Evolutionary conservation across 2,797 vertebrate genomes (phyloP), one percentile per base, ranked within the genome.

Genomic region (Oophaga sylvatica): DNA sequence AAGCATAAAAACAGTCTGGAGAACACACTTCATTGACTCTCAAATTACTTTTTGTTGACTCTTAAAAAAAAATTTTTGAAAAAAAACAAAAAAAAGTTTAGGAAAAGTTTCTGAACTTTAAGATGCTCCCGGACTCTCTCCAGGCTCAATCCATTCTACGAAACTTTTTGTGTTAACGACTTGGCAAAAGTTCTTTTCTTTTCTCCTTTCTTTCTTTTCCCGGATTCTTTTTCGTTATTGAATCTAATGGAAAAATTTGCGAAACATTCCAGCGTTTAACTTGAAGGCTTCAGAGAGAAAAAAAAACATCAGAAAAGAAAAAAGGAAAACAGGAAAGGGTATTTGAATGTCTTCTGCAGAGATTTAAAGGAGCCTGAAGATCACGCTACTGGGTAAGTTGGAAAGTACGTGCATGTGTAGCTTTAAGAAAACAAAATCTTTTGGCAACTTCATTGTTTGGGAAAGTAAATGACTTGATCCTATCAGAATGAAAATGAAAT

Each of bases 211-310:
- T 22, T 31, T 77, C 7, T 84, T 41, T 82, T 86, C 71, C 80
- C 60, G 84, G 70, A 81, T 63, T 26, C 48, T 57, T 41, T 81
- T 41, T 81, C 26, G 19, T 63, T 76, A 62, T 82, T 82, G 79
- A 89, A 83, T 63, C 84, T 62, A 83, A 83, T 86, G 88, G 88
- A 89, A 89, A 86, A 89, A 19, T 79, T 82, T 86, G 84, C 78
- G 65, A 83, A 79, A 73, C 84, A 79, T 89, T 89, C 84, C 84
- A 83, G 35, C 68, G 3, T 78, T 77, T 75, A 62, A 26, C 65
- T 80, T 35, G 56, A 56, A 60, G 77, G 76, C 48, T 53, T 89
- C 70, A 45, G 17, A 53, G 20, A 53, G 20, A 53, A 62, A 65
- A 70, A 82, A 56, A 82, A 48, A 80, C 70, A 88, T 83, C 67